A percentile compares a stretch with the other conserved stretches of the same genome.
These are phyloP conservation scores for Styela clava DNA, from an alignment of 23 tunicate species.

Conservation along the genomic window DNA sequence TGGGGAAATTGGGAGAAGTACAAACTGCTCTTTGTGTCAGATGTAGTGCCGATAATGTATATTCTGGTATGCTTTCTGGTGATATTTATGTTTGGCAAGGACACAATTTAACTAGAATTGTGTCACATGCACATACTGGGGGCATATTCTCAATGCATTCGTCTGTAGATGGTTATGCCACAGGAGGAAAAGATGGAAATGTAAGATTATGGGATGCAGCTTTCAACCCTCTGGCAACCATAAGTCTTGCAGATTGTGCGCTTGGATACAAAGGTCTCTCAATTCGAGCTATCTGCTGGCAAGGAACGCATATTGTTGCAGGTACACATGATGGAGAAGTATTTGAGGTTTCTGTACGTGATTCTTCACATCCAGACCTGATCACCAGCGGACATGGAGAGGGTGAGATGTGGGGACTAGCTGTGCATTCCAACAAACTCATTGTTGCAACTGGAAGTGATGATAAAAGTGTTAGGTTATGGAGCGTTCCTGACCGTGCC, in stretches of 20 bases:
- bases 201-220: conserved; percentile 80
- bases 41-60: conserved; percentile 44
- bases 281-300: conserved; percentile 78
- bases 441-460: conserved; percentile 94
- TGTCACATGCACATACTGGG: conserved; percentile 64
- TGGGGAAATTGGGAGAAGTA: conserved; percentile 84
- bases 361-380: conserved; percentile 49
- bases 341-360: conserved; percentile 76
- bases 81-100: conserved; percentile 90
- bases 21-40: conserved; percentile 85
- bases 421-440: conserved; percentile 57
- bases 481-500: conserved; percentile 70
- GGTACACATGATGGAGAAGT: conserved; percentile 91
- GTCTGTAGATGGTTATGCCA: conserved; percentile 72
- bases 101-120: conserved; percentile 50
- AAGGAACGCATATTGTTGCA: conserved; percentile 51
- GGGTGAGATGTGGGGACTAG: conserved; percentile 98
- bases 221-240: conserved; percentile 63
- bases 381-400: conserved; percentile 91
- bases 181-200: conserved; percentile 74
- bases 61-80: conserved; percentile 87
- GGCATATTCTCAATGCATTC: conserved; percentile 63
- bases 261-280: conserved; percentile 84
- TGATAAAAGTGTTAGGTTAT: conserved; percentile 78
- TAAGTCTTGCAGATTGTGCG: conserved; percentile 25